Percentiles rank a stretch among this genome's conserved stretches.
Evolutionary conservation across 2,888 invertebrate species (phyloP).

Genomic region (Leptinotarsa peninsularis): DNA sequence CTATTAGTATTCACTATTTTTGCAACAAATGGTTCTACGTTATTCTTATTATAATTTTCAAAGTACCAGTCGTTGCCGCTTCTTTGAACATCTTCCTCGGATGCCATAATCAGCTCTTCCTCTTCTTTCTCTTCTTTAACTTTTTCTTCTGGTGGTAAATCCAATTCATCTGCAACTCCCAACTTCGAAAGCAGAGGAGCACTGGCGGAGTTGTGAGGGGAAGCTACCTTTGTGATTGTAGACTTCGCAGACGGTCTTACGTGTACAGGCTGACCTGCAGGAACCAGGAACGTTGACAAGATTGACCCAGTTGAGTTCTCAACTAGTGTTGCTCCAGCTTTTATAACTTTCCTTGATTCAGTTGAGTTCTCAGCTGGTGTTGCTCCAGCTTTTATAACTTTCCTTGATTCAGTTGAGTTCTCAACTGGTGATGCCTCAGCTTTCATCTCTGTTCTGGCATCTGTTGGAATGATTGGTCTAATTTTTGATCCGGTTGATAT

Average conservation of each 20-base stretch:
- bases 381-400: not conserved
- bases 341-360: constrained; percentile 61
- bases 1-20: constrained; percentile 27
- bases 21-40: constrained; percentile 66
- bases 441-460: too few species aligned
- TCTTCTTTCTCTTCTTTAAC: constrained; percentile 66
- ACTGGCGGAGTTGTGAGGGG: constrained; percentile 60
- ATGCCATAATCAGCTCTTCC: constrained; percentile 29
- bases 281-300: constrained; percentile 74
- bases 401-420: constrained; percentile 62
- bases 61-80: constrained; percentile 83
- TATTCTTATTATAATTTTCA: constrained; percentile 82
- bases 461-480: not conserved
- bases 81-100: constrained; percentile 15
- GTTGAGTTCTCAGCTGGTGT: not conserved
- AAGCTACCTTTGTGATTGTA: constrained; percentile 73
- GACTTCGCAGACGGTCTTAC: constrained; percentile 67
- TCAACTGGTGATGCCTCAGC: too few species aligned
- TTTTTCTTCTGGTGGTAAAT: constrained; percentile 36
- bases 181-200: constrained; percentile 50
- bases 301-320: constrained; percentile 64
- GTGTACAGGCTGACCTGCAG: constrained; percentile 70
- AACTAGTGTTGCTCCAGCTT: not conserved
- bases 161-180: constrained; percentile 40
- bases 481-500: not conserved